Conservation (phyloP, 2,113 vertebrate species). For the Fregata magnificens region DNA sequence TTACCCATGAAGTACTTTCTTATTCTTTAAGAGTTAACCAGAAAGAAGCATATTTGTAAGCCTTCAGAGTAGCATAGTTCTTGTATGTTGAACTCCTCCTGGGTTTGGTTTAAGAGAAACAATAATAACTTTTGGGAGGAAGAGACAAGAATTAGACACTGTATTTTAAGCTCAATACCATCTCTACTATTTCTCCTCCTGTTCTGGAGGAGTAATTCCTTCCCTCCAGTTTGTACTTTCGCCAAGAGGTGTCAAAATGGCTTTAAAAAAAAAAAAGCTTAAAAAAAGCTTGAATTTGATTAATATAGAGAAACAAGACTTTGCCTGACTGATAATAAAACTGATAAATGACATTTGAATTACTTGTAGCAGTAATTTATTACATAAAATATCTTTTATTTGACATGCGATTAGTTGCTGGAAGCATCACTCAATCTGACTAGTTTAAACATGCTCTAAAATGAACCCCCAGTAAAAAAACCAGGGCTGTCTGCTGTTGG, state of each 20-base stretch:
- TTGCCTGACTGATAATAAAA: slow-evolving; percentile 88
- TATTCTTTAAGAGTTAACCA: not conserved
- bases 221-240: slow-evolving; percentile 67
- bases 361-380: slow-evolving; percentile 89
- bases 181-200: not conserved
- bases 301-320: slow-evolving; percentile 88
- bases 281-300: slow-evolving; percentile 81
- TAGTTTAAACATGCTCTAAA: slow-evolving; percentile 83
- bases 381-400: slow-evolving; percentile 90
- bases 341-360: slow-evolving; percentile 89
- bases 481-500: slow-evolving; percentile 69
- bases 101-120: slow-evolving; percentile 7
- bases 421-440: slow-evolving; percentile 86
- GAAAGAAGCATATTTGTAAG: not conserved
- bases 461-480: slow-evolving; percentile 76
- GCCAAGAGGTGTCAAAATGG: slow-evolving; percentile 80
- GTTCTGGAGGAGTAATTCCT: slow-evolving; percentile 44
- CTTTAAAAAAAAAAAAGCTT: slow-evolving; percentile 47
- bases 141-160: not conserved
- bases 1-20: not conserved
- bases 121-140: not conserved
- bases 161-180: not conserved
- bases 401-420: slow-evolving; percentile 88
- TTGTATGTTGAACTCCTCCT: not conserved
- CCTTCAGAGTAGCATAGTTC: not conserved